Evolutionary conservation across 1,140 invertebrate species (phyloP), one percentile per base, ranked within the genome.

Genomic region (Drosophila nigrodunni): DNA sequence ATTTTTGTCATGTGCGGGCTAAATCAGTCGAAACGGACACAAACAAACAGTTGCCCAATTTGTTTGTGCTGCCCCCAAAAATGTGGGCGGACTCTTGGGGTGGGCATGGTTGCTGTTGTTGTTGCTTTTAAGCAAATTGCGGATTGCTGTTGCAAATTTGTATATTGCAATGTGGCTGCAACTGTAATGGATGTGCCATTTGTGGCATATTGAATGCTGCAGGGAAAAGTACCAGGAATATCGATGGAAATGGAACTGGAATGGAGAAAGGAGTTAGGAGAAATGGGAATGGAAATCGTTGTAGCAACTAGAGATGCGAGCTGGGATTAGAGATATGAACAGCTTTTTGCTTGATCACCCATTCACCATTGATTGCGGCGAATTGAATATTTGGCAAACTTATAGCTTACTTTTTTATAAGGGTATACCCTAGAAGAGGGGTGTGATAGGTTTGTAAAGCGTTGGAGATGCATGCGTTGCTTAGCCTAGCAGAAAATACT

Each of bases 101-200:
- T 47, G 43, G 39, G 79, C 62, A 21, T 82, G 75, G 25, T 2
- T 64, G 61, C 25, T 47, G 69, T 52, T 73, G 55, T 34, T 60
- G 65, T 61, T 74, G 71, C 65, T 74, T 73, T 68, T 73, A 73
- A 73, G 71, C 71, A 74, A 74, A 74, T 74, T 74, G 71, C 47
- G 57, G 65, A 74, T 74, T 74, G 71, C 71, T 74, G 71, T 74
- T 74, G 71, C 82, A 72, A 86, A 87, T 86, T 85, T 85, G 78
- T 81, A 74, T 86, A 73, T 85, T 83, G 80, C 78, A 83, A 82
- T 76, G 77, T 70, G 74, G 74, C 77, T 83, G 64, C 71, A 74
- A 60, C 65, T 85, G 82, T 82, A 85, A 85, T 85, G 80, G 82
- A 85, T 87, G 82, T 87, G 82, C 74, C 82, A 82, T 86, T 82